phyloP scores from a whole-genome alignment of 2,113 vertebrate genomes.

The Bagarius yarrelli region DNA sequence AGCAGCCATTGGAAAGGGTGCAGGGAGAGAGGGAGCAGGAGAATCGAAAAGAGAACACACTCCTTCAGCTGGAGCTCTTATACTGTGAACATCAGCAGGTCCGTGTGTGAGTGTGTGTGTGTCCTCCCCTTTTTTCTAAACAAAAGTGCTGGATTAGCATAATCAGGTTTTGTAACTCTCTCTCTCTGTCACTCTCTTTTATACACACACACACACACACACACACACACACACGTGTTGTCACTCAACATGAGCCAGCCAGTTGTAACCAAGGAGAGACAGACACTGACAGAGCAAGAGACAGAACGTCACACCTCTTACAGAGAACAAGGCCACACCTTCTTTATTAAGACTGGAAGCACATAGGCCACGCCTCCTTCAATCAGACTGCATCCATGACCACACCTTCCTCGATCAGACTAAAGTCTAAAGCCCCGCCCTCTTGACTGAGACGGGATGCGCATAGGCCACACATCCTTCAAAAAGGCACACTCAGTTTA shows the following conservation, averaged over 20 bases:
- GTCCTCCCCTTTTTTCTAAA: background rate
- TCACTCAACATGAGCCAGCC: slow-evolving; percentile 61
- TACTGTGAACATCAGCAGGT: background rate
- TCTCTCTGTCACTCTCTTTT: slow-evolving; percentile 35
- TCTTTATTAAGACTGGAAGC: background rate
- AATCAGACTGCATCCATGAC: no score
- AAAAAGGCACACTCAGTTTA: background rate
- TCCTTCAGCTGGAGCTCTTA: slow-evolving; percentile 26
- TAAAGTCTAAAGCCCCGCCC: background rate
- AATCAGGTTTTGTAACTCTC: slow-evolving; percentile 17
- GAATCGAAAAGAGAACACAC: slow-evolving; percentile 49
- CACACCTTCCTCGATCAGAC: background rate
- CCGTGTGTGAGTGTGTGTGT: background rate
- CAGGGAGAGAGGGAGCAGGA: slow-evolving; percentile 46
- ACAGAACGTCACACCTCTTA: background rate
- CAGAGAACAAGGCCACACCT: slow-evolving; percentile 1
- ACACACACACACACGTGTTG: slow-evolving; percentile 55
- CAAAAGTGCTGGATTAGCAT: slow-evolving; percentile 55
- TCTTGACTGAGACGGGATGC: background rate
- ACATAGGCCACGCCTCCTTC: background rate
- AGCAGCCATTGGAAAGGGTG: slow-evolving; percentile 52
- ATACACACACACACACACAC: slow-evolving; percentile 56
- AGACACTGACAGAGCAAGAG: slow-evolving; percentile 4
- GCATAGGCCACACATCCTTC: background rate
- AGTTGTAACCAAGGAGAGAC: slow-evolving; percentile 49